Base-by-base conservation (phyloP, 2,888 invertebrate genomes). In the Apamea epomidion region DNA sequence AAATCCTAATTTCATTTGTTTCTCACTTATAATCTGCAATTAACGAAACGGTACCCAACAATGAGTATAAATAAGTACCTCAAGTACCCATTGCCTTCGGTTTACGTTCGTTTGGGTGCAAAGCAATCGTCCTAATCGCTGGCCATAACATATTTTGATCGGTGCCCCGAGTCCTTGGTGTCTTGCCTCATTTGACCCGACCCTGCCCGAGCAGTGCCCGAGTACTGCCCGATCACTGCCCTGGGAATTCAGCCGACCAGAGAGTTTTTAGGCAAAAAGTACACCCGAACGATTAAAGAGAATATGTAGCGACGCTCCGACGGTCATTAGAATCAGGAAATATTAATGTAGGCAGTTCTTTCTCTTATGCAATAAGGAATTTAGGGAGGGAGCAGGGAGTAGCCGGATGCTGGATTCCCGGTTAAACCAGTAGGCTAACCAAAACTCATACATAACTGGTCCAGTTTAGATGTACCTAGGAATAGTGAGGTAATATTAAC, bases 121-220 rank as follows among this genome's bases (percentile, higher is more conserved):
- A 81, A 80, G 84, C 82, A 80, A 82, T 89, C 80, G 76, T 78
- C 81, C 72, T 88, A 89, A 88, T 85, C 76, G 79, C 58, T 67
- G 73, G 69, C 70, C 64, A 77, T 87, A 88, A 89, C 84, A 86
- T 82, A 81, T 84, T 83, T 89, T 82, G 79, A 75, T 80, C 76
- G 79, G 76, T 65, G 76, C 4, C 58, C 80, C 71, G 81, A 67
- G 62, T 58, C 60, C 64, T 73, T 29, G 64, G 68, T 58, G 79
- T 64, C 76, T 62, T 75, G 78, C 71, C 68, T 78, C 69, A 75
- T 60, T 75, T 82, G 88, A 87, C 84, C 86, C 81, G 79, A 70
- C 37, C 82, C 81, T 71, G 65, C 65, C 76, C 75, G 62, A 51
- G n/a, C n/a, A 25, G 48, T 58, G 77, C 32, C 81, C 78, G 81